These are phyloP conservation scores for Amphimedon queenslandica DNA, from an alignment of 37 sponge, comb jelly and placozoan species.

Conservation along the genomic window DNA sequence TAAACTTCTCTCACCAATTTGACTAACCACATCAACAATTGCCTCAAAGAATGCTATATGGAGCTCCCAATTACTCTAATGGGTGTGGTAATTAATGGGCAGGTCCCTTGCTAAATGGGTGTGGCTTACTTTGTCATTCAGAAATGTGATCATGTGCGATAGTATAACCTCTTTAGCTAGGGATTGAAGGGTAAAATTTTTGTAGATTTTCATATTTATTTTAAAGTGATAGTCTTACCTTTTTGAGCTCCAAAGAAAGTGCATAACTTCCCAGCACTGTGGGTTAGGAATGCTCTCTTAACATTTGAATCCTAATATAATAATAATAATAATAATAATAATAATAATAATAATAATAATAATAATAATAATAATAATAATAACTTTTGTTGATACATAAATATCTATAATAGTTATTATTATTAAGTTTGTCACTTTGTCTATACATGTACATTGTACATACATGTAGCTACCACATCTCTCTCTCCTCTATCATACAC, in stretches of 20 bases:
- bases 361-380: background rate
- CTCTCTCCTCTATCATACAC: too few relatives aligned
- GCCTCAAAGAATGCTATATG: constrained; percentile 91
- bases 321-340: background rate
- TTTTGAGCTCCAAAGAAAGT: constrained; percentile 92
- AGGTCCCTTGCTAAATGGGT: background rate
- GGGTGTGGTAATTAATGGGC: background rate
- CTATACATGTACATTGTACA: too few relatives aligned
- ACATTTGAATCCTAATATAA: constrained; percentile 72
- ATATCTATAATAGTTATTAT: background rate
- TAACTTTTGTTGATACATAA: background rate
- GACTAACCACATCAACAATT: constrained; percentile 80
- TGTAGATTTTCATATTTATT: background rate
- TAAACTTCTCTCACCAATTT: constrained; percentile 81
- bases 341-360: background rate
- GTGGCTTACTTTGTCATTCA: constrained; percentile 84
- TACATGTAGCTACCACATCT: too few relatives aligned
- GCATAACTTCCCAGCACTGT: constrained; percentile 80
- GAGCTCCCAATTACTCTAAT: constrained; percentile 86
- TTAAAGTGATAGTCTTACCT: constrained; percentile 27
- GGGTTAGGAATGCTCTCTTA: constrained; percentile 75
- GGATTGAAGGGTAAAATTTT: background rate
- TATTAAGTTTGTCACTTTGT: background rate
- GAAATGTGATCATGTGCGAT: constrained; percentile 96
- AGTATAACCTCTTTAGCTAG: constrained; percentile 93